phyloP scores from a whole-genome alignment of 2,113 vertebrate species.

The Crotalus horridus region DNA sequence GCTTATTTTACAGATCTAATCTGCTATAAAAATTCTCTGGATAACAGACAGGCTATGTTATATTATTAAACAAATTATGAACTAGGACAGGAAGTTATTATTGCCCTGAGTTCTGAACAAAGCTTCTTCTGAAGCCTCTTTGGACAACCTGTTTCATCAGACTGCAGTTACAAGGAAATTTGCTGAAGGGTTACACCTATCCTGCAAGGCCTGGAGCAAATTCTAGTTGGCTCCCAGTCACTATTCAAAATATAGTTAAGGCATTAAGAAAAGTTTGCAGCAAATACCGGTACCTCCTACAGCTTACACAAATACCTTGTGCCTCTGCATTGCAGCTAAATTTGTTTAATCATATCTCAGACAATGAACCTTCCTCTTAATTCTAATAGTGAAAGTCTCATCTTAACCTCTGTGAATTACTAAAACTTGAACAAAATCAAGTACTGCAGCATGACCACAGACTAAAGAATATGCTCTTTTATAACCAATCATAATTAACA shows the following conservation, averaged over 20 bases:
- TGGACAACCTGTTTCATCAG: not conserved
- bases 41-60: not conserved
- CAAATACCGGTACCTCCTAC: not conserved
- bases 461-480: not conserved
- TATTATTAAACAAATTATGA: not conserved
- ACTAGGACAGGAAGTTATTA: not conserved
- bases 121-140: not conserved
- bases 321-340: not conserved
- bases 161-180: not conserved
- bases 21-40: not conserved
- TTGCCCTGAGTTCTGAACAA: not conserved
- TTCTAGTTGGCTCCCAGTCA: not conserved
- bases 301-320: not conserved
- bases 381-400: not conserved
- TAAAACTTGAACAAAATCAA: not conserved
- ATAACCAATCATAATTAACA: not conserved
- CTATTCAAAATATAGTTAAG: not conserved
- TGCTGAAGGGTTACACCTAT: not conserved
- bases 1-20: not conserved
- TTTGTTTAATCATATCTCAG: not conserved
- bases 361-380: not conserved
- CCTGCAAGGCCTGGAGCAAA: not conserved
- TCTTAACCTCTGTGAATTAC: not conserved
- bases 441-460: not conserved
- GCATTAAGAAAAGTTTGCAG: not conserved